A percentile compares a stretch with the other conserved stretches of the same genome.
phyloP scores from a whole-genome alignment of 2,797 vertebrate species.

The Buphagus erythrorhynchus region DNA sequence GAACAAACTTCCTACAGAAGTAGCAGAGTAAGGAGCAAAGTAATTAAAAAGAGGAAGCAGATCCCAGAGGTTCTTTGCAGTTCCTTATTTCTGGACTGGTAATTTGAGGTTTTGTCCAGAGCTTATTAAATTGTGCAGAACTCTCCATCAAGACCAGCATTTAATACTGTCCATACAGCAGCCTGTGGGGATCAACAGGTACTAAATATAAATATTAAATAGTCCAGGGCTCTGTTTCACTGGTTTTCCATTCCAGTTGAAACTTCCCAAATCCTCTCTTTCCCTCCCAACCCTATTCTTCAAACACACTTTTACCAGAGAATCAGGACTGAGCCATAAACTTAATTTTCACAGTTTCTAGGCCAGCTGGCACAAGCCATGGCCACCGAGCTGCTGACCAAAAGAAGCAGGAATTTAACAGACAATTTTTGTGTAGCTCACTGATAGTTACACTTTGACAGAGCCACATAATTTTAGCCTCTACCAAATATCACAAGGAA shows the following conservation, averaged over 20 bases:
- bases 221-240: background rate
- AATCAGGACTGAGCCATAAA: background rate
- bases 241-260: background rate
- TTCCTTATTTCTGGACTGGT: background rate
- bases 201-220: conserved; percentile 37
- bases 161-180: background rate
- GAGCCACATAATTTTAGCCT: background rate
- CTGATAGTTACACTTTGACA: background rate
- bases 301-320: background rate
- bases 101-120: conserved; percentile 27
- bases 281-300: background rate
- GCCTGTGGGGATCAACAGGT: background rate
- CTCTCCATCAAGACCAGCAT: background rate
- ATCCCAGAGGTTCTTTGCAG: background rate
- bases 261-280: background rate
- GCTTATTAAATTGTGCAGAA: conserved; percentile 12
- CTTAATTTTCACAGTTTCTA: background rate
- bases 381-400: background rate
- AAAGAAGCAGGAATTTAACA: conserved; percentile 1
- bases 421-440: background rate
- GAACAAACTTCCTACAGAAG: conserved; percentile 24
- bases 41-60: conserved; percentile 25
- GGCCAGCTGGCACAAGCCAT: conserved; percentile 4
- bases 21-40: background rate
- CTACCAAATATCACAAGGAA: background rate